Percentiles rank a stretch among this genome's conserved stretches.
Conservation (phyloP, 2,797 vertebrate genomes). For the Hydrophis major region DNA sequence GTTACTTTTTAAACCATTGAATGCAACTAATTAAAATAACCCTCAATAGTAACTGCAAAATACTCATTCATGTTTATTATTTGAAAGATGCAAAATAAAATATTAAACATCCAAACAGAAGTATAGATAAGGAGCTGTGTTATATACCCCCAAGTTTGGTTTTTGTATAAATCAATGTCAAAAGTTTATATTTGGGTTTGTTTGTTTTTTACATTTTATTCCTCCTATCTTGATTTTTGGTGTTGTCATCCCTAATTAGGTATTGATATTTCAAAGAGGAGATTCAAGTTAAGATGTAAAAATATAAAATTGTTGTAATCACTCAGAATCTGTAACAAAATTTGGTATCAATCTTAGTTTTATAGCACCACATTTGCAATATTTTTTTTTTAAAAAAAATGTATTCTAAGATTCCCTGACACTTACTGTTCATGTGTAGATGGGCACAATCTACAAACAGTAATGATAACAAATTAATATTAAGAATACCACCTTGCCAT, state of each 20-base stretch:
- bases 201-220: not conserved
- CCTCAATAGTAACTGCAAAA: not conserved
- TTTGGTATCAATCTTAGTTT: not conserved
- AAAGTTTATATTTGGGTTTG: not conserved
- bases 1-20: not conserved
- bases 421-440: not conserved
- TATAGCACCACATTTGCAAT: not conserved
- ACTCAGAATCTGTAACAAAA: not conserved
- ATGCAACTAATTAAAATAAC: not conserved
- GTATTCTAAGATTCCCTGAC: not conserved
- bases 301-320: not conserved
- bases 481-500: not conserved
- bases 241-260: not conserved
- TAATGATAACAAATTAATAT: not conserved
- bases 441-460: not conserved
- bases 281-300: not conserved
- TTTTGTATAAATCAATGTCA: not conserved
- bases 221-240: not conserved
- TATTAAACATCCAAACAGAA: not conserved
- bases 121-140: not conserved
- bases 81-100: not conserved
- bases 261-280: not conserved
- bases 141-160: not conserved
- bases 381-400: not conserved
- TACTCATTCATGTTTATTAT: not conserved